A percentile compares a stretch with the other conserved stretches of the same genome.
phyloP scores from a whole-genome alignment of 2,888 invertebrate species.

The Drosophila subquinaria region DNA sequence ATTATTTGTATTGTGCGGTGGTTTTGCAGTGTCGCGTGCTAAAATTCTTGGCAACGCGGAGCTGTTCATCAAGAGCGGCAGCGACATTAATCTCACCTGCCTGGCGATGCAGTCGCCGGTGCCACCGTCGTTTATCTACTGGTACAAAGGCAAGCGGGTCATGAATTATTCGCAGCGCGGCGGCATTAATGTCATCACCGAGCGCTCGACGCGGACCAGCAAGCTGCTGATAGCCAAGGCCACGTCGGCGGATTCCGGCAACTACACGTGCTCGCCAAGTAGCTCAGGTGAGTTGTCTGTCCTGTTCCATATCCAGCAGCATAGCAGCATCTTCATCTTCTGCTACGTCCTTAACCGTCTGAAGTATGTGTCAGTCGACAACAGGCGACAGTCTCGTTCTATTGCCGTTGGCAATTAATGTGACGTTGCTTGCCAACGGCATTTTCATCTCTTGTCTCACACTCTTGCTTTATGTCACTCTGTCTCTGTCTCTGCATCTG shows the following conservation, averaged over 20 bases:
- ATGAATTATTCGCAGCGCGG: constrained; percentile 95
- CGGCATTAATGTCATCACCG: constrained; percentile 95
- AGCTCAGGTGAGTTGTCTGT: constrained; percentile 88
- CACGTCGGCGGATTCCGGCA: constrained; percentile 93
- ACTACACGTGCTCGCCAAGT: constrained; percentile 95
- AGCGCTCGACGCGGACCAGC: constrained; percentile 94
- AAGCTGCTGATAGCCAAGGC: constrained; percentile 95
- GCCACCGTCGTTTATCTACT: constrained; percentile 91
- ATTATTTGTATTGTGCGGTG: constrained; percentile 64
- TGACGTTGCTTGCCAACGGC: constrained; percentile 62
- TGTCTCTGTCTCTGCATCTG: not conserved
- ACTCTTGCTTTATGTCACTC: not conserved
- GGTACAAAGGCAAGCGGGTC: constrained; percentile 94
- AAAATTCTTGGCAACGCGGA: constrained; percentile 95
- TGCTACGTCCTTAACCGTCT: constrained; percentile 52
- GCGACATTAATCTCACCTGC: constrained; percentile 97
- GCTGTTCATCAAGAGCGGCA: constrained; percentile 95
- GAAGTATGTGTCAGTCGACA: constrained; percentile 52
- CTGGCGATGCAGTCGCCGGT: constrained; percentile 91
- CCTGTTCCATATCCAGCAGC: not conserved
- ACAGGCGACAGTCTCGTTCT: constrained; percentile 52
- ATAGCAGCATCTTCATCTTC: constrained; percentile 17
- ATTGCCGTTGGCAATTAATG: constrained; percentile 66
- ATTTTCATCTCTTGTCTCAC: constrained; percentile 2
- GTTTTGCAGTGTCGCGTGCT: constrained; percentile 92